Percentiles rank a stretch among this genome's conserved stretches.
These are phyloP conservation scores for Azemiops feae DNA, from an alignment of 2,113 vertebrate species.

Conservation along the genomic window DNA sequence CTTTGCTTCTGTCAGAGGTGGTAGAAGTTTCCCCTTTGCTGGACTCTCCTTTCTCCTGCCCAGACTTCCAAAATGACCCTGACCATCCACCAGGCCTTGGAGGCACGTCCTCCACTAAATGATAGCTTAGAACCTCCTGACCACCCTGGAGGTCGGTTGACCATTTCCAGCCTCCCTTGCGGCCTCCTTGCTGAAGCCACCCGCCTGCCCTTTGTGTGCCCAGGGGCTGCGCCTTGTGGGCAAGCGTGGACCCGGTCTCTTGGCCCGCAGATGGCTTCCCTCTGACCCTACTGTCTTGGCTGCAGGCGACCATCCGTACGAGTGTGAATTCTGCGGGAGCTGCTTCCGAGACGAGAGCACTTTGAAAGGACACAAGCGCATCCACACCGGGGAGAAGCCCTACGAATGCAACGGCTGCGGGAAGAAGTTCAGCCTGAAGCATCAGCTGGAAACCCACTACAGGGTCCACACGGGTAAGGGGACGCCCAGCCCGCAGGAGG, in stretches of 20 bases:
- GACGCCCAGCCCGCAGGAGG: fast-evolving
- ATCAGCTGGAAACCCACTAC: conserved; percentile 99
- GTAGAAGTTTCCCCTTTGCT: too few species aligned
- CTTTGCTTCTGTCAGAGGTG: too few species aligned
- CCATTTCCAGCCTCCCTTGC: too few species aligned
- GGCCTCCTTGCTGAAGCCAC: background rate
- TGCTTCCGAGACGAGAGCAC: conserved; percentile 98
- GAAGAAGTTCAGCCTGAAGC: conserved; percentile 99
- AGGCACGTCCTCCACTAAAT: too few species aligned
- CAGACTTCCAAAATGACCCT: too few species aligned
- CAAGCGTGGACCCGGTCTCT: background rate
- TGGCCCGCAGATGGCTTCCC: fast-evolving
- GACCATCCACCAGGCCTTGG: too few species aligned
- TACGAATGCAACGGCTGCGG: conserved; percentile 96
- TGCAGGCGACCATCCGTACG: conserved; percentile 91
- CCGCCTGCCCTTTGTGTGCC: background rate
- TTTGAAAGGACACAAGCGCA: conserved; percentile 96
- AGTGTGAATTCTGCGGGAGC: conserved; percentile 98
- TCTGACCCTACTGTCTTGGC: fast-evolving
- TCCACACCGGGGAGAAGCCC: conserved; percentile 93
- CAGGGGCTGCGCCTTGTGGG: background rate
- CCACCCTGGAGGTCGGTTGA: too few species aligned
- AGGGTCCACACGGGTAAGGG: conserved; percentile 92
- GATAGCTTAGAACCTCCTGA: too few species aligned
- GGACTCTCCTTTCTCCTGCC: too few species aligned